Percentiles rank a stretch among this genome's conserved stretches.
Evolutionary conservation across 2,113 vertebrate species (phyloP).

Genomic region (Polypterus senegalus): DNA sequence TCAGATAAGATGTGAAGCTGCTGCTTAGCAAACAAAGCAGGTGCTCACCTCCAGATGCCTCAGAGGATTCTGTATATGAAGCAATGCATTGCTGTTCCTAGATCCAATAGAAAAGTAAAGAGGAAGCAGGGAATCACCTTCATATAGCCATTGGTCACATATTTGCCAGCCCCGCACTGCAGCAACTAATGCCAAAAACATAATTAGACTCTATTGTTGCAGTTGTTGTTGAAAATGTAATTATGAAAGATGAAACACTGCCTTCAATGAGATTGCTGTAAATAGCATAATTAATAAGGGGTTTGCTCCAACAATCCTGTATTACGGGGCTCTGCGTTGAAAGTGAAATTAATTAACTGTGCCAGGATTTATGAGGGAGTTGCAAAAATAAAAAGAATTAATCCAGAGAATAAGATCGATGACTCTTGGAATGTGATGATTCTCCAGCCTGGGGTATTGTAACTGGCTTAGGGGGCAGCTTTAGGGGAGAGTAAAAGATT

Average conservation of each 20-base stretch:
- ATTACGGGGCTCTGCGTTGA: constrained; percentile 90
- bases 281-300: constrained; percentile 99
- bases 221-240: constrained; percentile 88
- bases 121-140: constrained; percentile 3
- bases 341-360: constrained; percentile 99
- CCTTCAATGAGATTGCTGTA: constrained; percentile 97
- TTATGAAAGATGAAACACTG: constrained; percentile 99
- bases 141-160: constrained; percentile 28
- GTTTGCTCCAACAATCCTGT: constrained; percentile 98
- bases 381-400: constrained; percentile 92
- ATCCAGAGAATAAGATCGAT: constrained; percentile 96
- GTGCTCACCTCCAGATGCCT: too few species aligned
- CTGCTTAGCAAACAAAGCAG: too few species aligned
- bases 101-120: background rate
- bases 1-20: too few species aligned
- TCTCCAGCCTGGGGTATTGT: constrained; percentile 73
- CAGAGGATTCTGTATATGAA: too few species aligned
- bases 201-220: constrained; percentile 87
- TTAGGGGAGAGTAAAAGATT: constrained; percentile 60
- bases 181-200: constrained; percentile 55
- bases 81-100: too few species aligned
- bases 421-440: constrained; percentile 92
- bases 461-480: constrained; percentile 88
- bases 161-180: constrained; percentile 27
- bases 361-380: constrained; percentile 98